These are phyloP conservation scores for Cataglyphis altisquamis DNA, from an alignment of 2,888 invertebrate species.

Conservation along the genomic window DNA sequence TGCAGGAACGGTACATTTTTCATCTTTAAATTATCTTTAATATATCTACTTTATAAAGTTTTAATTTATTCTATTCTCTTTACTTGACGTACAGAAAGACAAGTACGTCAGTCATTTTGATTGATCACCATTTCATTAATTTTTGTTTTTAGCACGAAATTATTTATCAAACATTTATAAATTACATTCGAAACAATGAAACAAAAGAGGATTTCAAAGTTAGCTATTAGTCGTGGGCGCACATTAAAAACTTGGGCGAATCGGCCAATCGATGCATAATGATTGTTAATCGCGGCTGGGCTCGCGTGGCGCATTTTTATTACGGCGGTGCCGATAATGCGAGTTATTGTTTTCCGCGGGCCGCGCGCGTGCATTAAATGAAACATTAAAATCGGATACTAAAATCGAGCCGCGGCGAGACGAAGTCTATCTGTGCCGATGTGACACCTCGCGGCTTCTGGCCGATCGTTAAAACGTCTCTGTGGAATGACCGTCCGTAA, in stretches of 20 bases:
- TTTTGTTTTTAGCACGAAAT: background rate
- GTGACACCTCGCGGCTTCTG: conserved; percentile 66
- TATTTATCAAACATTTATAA: conserved; percentile 15
- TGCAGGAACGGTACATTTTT: background rate
- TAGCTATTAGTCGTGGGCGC: conserved; percentile 22
- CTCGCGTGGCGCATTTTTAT: conserved; percentile 33
- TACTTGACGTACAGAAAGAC: background rate
- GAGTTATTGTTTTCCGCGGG: conserved; percentile 43
- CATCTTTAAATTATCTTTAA: background rate
- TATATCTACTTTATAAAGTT: background rate
- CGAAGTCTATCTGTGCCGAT: conserved; percentile 53
- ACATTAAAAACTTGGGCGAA: conserved; percentile 38
- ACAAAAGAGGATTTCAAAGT: conserved; percentile 8
- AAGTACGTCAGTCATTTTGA: background rate
- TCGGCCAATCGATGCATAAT: conserved; percentile 39
- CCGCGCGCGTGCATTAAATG: conserved; percentile 39
- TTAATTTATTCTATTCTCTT: conserved; percentile 22
- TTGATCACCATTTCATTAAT: conserved; percentile 1
- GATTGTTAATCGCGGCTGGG: conserved; percentile 38
- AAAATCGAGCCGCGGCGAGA: conserved; percentile 30
- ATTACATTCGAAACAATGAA: conserved; percentile 5
- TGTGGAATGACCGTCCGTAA: conserved; percentile 67
- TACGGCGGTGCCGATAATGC: conserved; percentile 22
- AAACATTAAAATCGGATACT: conserved; percentile 49
- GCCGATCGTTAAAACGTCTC: conserved; percentile 65